Base-by-base conservation (phyloP, 1,140 invertebrate species). In the Aphelenchoides besseyi region DNA sequence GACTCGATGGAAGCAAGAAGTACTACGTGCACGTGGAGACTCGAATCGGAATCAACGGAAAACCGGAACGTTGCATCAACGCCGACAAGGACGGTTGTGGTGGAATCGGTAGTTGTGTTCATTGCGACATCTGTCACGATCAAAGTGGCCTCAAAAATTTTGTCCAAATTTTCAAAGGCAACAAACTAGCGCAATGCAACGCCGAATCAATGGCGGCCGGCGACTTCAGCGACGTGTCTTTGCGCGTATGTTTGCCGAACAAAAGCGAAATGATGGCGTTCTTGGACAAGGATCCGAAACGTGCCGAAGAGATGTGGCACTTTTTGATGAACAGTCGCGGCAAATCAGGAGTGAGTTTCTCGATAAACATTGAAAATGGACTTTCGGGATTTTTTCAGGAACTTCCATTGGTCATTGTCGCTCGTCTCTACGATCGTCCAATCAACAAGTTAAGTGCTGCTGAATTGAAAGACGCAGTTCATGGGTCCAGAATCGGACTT, bases 11-110 rank as follows among this genome's bases (percentile, higher is more conserved):
- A n/a, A 57, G 55, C 41, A 78, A 78, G 62, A 78, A 78, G 66
- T 78, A 78, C 71, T 78, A 74, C 26, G 76, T 78, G 16, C 76
- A 78, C 37, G 71, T 78, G 33, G 76, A 78, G 61, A 78, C 76
- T 2, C 68, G 76, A 63, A 78, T 78, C 33, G 76, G 76, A 68
- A 78, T 78, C 41, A 72, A 78, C 48, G 76, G 76, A 71, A 78
- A 78, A 59, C 77, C 77, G 23, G 77, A 79, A 33, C 68, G 74
- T 48, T 79, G 77, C 35, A 72, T 79, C 8, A 79, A 79, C 67
- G 73, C 76, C 28, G 77, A 79, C 54, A 30, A 69, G 3, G 75
- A 79, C 29, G 77, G 77, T 23, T 79, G 77, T 36, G 77, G 77
- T 55, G 77, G 77, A 52, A 79, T 79, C 30, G 77, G 77, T 68